Evolutionary conservation across 2,888 invertebrate species (phyloP).

Genomic region (Drosophila kambysellisi): DNA sequence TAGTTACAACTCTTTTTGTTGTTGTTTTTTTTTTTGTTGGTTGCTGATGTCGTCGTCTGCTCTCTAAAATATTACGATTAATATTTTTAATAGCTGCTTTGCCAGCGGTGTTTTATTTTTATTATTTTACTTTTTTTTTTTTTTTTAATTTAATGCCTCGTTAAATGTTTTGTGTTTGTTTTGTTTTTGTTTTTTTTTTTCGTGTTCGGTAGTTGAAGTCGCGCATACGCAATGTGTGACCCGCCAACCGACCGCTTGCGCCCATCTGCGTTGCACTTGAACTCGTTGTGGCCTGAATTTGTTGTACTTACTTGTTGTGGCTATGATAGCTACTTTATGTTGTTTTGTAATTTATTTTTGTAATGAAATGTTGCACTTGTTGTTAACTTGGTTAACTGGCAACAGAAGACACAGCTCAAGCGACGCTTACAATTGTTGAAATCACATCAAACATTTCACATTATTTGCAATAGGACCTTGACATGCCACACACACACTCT

Average conservation of each 20-base stretch:
- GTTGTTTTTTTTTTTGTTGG: slow-evolving; percentile 8
- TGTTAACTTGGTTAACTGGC: slow-evolving; percentile 62
- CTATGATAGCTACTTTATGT: slow-evolving; percentile 37
- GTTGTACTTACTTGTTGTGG: slow-evolving; percentile 36
- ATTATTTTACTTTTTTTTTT: slow-evolving; percentile 31
- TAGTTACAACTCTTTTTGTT: slow-evolving; percentile 17
- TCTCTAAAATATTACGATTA: slow-evolving; percentile 70
- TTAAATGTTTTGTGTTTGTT: slow-evolving; percentile 64
- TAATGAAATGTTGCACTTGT: slow-evolving; percentile 63
- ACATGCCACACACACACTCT: slow-evolving; percentile 49
- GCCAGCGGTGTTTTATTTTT: slow-evolving; percentile 5
- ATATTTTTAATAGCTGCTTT: slow-evolving; percentile 64
- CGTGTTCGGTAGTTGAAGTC: slow-evolving; percentile 54
- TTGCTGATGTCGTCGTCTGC: slow-evolving; percentile 27
- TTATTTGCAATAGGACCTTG: slow-evolving; percentile 74
- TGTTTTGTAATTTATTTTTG: slow-evolving; percentile 17
- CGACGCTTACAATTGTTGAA: slow-evolving; percentile 28
- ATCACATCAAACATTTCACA: slow-evolving; percentile 53
- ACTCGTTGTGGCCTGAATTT: slow-evolving; percentile 55
- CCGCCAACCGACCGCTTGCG: slow-evolving; percentile 24
- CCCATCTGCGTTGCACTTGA: slow-evolving; percentile 64
- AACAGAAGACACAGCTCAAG: slow-evolving; percentile 19
- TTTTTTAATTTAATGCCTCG: slow-evolving; percentile 69
- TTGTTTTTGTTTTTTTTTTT: slow-evolving; percentile 14
- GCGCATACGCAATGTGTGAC: slow-evolving; percentile 77